phyloP scores from a whole-genome alignment of 1,140 invertebrate species.

The Pogonomyrmex californicus region DNA sequence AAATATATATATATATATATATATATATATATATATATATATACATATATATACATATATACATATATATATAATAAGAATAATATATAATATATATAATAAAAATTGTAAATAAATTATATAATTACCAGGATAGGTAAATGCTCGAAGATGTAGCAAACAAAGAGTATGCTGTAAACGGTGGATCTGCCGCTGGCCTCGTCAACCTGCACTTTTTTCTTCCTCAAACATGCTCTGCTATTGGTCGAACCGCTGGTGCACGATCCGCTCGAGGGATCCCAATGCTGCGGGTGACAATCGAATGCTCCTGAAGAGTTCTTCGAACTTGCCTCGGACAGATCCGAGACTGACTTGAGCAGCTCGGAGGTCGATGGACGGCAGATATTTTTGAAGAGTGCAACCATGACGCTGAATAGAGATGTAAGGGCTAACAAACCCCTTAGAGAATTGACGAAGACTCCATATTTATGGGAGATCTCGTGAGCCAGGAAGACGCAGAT shows the following conservation, averaged over 20 bases:
- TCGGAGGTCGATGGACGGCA: constrained; percentile 83
- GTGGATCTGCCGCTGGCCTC: constrained; percentile 84
- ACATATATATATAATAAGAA: not conserved
- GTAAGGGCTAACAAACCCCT: constrained; percentile 82
- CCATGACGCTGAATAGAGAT: constrained; percentile 77
- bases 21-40: no score
- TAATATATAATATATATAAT: no score
- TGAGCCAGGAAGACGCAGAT: constrained; percentile 86
- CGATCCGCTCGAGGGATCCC: constrained; percentile 83
- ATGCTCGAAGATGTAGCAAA: constrained; percentile 87
- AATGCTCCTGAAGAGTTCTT: constrained; percentile 83
- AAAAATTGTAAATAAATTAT: not conserved
- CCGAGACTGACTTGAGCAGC: constrained; percentile 82
- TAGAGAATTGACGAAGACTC: constrained; percentile 86
- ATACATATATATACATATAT: no score
- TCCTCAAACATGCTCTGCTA: constrained; percentile 82
- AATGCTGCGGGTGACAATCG: constrained; percentile 82
- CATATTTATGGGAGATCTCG: constrained; percentile 86
- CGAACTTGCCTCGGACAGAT: constrained; percentile 83
- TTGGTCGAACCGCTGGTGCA: constrained; percentile 85
- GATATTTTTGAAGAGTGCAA: constrained; percentile 74
- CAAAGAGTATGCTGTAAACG: constrained; percentile 85
- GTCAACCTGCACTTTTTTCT: constrained; percentile 77
- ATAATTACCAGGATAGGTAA: constrained; percentile 86
- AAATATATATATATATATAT: no score